Percentiles rank a stretch among this genome's conserved stretches.
Evolutionary conservation across 37 sponge, comb jelly and placozoan species (phyloP).

Genomic region (Beroe ovata): DNA sequence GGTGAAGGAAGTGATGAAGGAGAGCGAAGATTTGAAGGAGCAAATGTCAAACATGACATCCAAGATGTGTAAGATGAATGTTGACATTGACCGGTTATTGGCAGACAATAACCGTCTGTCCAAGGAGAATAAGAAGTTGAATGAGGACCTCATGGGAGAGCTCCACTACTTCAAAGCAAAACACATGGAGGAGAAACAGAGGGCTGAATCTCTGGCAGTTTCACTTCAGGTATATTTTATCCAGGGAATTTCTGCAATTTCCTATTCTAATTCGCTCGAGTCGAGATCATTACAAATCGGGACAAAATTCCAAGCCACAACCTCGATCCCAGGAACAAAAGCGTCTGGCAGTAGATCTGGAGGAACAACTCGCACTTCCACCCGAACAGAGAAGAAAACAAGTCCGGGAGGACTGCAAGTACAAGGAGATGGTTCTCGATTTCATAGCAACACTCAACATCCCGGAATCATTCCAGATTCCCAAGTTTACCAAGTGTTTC

Average conservation of each 20-base stretch:
- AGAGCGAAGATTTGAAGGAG: slow-evolving; percentile 59
- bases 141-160: slow-evolving; percentile 39
- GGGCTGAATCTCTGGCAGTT: slow-evolving; percentile 34
- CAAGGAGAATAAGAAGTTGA: slow-evolving; percentile 57
- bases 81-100: slow-evolving; percentile 42
- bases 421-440: slow-evolving; percentile 61
- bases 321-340: slow-evolving; percentile 2
- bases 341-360: slow-evolving; percentile 13
- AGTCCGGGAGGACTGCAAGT: slow-evolving; percentile 37
- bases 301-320: too few species aligned
- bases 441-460: slow-evolving; percentile 50
- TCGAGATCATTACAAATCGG: too few species aligned
- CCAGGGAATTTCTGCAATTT: too few species aligned
- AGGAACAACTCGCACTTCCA: slow-evolving; percentile 37
- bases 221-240: neutral
- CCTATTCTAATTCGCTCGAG: too few species aligned
- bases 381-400: slow-evolving; percentile 8
- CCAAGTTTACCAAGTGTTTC: slow-evolving; percentile 66
- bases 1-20: slow-evolving; percentile 65
- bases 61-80: slow-evolving; percentile 49
- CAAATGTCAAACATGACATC: slow-evolving; percentile 17
- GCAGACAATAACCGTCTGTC: slow-evolving; percentile 43
- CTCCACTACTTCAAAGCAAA: slow-evolving; percentile 52
- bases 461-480: slow-evolving; percentile 31
- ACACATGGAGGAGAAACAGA: slow-evolving; percentile 61